phyloP scores from a whole-genome alignment of 2,888 invertebrate species.

The Hypercompe scribonia region DNA sequence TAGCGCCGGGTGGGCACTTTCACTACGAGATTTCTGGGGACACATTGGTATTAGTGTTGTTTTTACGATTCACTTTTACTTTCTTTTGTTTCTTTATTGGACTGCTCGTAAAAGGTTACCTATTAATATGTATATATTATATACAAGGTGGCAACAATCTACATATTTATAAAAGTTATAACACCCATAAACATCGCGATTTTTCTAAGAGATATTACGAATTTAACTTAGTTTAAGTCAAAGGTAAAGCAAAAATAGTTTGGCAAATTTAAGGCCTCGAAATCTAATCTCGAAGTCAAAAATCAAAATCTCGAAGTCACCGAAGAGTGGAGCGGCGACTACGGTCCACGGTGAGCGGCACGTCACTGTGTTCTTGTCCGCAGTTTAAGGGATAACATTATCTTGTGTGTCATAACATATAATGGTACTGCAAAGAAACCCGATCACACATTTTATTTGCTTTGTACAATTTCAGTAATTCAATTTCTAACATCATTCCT shows the following conservation, averaged over 20 bases:
- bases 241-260: too few relatives aligned
- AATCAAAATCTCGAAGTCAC: too few relatives aligned
- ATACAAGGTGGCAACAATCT: not conserved
- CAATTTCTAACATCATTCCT: constrained; percentile 60
- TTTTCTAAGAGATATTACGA: too few relatives aligned
- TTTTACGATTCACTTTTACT: constrained; percentile 80
- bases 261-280: too few relatives aligned
- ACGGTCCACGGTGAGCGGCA: too few relatives aligned
- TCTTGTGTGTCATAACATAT: not conserved
- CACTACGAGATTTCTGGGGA: constrained; percentile 73
- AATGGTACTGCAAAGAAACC: constrained; percentile 20
- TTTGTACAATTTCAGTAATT: constrained; percentile 57
- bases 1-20: constrained; percentile 74
- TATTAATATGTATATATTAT: too few relatives aligned
- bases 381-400: not conserved
- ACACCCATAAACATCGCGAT: too few relatives aligned
- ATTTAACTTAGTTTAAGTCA: too few relatives aligned
- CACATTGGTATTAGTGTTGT: constrained; percentile 80
- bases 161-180: not conserved
- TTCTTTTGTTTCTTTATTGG: constrained; percentile 75
- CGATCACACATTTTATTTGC: constrained; percentile 48
- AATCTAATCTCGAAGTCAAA: too few relatives aligned
- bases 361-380: too few relatives aligned
- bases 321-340: too few relatives aligned
- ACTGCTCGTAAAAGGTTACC: constrained; percentile 60